Base-by-base conservation (phyloP, 2,797 vertebrate species). In the Craterocephalus amniculus region DNA sequence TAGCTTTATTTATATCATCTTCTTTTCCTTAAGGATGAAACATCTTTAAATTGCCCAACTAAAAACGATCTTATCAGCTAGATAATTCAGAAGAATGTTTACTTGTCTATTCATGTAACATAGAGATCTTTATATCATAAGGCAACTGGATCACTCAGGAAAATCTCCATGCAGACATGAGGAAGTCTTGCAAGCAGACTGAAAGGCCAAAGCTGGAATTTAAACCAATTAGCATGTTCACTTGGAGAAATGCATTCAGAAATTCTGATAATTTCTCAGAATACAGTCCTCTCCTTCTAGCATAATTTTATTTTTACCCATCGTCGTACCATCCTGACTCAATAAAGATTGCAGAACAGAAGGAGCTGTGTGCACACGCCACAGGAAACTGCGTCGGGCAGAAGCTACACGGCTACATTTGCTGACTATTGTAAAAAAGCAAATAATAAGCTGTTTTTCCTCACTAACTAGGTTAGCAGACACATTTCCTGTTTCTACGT, bases 381-480 rank as follows among this genome's bases (percentile, higher is more conserved):
- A 48, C 20, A 48, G 8, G 20, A n/a, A 45, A 18, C 43, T 45
- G 18, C 13, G 4, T 36, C 12, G 13, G 10, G 35, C 35, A 36
- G 36, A 14, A 14, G 14, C 38, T 40, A 14, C 20, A 49, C 45
- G 11, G 45, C n/a, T 12, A 22, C 45, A 49, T 48, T 49, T 22
- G 45, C 45, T 49, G 45, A 49, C 45, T 22, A 22, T 49, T n/a
- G 22, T 11, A 64, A 27, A 58, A 67, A 63, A 16, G 22, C 52
- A 71, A 2, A 63, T 52, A 22, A 43, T 55, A 48, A 54, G 38
- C 36, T 36, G 36, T 4, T 31, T 9, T 48, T 49, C 13, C 24
- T 45, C 29, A 35, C 45, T 22, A 58, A 35, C 34, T 1, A 59
- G 43, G 27, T 18, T 32, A 56, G n/a, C 56, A 32, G 27, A 32